phyloP scores from a whole-genome alignment of 2,797 vertebrate species.

The Bovichtus variegatus region DNA sequence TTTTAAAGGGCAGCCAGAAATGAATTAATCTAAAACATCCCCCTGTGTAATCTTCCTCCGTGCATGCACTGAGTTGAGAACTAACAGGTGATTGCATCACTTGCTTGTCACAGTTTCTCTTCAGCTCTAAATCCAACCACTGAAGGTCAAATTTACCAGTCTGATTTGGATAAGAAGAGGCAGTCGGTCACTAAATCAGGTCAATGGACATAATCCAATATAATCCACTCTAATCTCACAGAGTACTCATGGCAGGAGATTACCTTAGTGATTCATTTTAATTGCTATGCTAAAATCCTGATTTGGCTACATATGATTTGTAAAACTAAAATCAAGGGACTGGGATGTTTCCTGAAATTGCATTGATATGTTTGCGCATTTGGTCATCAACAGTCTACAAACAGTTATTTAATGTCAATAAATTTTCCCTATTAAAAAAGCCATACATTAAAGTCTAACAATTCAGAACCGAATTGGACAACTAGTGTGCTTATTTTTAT shows the following conservation, averaged over 20 bases:
- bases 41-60: constrained; percentile 4
- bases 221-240: constrained; percentile 79
- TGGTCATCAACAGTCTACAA: neutral
- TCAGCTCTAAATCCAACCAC: constrained; percentile 48
- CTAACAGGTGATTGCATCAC: constrained; percentile 31
- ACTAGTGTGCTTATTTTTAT: constrained; percentile 7
- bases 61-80: neutral
- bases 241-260: constrained; percentile 68
- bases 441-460: neutral
- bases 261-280: constrained; percentile 74
- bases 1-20: neutral
- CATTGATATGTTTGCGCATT: neutral
- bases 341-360: constrained; percentile 10
- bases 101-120: constrained; percentile 28
- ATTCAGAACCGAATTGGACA: neutral
- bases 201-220: constrained; percentile 79
- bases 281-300: constrained; percentile 75
- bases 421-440: neutral
- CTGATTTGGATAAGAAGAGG: constrained; percentile 72
- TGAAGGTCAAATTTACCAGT: constrained; percentile 67
- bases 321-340: constrained; percentile 36
- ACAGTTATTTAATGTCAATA: neutral
- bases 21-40: neutral
- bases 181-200: constrained; percentile 80
- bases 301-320: constrained; percentile 60